Conservation (phyloP, 2,113 vertebrate species). For the Caracal caracal region DNA sequence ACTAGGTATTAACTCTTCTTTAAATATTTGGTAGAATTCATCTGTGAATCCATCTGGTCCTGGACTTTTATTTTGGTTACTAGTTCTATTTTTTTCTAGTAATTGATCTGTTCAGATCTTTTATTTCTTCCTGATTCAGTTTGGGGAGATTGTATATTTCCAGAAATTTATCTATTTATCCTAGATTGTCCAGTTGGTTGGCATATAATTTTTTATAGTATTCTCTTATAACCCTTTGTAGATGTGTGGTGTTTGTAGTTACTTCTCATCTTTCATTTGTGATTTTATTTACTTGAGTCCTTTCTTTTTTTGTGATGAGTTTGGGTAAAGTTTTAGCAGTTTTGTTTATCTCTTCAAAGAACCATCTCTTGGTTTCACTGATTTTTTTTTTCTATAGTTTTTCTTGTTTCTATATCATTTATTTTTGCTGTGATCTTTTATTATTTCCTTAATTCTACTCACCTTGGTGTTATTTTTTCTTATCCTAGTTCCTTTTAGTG, state of each 20-base stretch:
- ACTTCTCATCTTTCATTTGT: neutral
- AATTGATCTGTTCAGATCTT: neutral
- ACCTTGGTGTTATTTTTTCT: neutral
- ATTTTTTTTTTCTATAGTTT: neutral
- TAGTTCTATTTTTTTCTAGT: neutral
- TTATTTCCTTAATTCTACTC: neutral
- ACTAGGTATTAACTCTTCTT: neutral
- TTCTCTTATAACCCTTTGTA: neutral
- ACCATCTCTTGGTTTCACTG: neutral
- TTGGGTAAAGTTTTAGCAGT: neutral
- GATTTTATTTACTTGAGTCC: neutral
- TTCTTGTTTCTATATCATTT: neutral
- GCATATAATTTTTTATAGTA: neutral
- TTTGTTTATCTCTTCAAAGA: neutral
- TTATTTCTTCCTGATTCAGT: neutral
- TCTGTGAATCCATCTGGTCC: neutral
- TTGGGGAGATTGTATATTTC: neutral
- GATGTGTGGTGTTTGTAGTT: neutral
- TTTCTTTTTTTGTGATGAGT: neutral
- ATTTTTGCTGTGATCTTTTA: neutral
- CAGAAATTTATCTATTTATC: neutral
- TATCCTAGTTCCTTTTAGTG: neutral
- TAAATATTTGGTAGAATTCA: neutral
- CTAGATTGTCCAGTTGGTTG: neutral
- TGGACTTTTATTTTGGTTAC: neutral